Conservation (phyloP, 1,140 invertebrate species). For the Cherax quadricarinatus region DNA sequence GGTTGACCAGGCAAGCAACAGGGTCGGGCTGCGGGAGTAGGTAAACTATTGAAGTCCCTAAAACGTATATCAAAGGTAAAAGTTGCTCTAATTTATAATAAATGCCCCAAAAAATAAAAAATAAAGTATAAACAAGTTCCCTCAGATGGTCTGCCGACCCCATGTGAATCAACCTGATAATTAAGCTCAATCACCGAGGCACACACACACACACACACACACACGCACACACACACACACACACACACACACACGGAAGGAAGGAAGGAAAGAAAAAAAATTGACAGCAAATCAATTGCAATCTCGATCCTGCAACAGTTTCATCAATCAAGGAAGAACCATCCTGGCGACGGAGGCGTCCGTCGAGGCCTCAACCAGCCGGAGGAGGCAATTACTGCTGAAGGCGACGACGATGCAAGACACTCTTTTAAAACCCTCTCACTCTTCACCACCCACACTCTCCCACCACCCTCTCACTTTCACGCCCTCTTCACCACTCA, state of each 20-base stretch:
- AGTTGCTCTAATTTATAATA: too few relatives aligned
- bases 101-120: too few relatives aligned
- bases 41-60: too few relatives aligned
- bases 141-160: neutral
- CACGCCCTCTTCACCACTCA: too few relatives aligned
- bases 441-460: too few relatives aligned
- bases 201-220: too few relatives aligned
- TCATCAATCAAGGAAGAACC: conserved; percentile 43
- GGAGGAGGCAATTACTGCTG: conserved; percentile 23
- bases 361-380: conserved; percentile 28
- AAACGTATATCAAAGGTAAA: too few relatives aligned
- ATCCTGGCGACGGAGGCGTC: conserved; percentile 4
- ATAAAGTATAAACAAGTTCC: neutral
- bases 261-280: conserved; percentile 21
- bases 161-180: conserved; percentile 15
- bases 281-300: conserved; percentile 58
- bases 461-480: too few relatives aligned
- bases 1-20: too few relatives aligned
- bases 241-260: too few relatives aligned
- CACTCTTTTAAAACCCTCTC: neutral
- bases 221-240: too few relatives aligned
- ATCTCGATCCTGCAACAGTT: conserved; percentile 53
- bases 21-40: too few relatives aligned
- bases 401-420: neutral
- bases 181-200: neutral